These are phyloP conservation scores for Lepidocolaptes lacrymiger DNA, from an alignment of 2,797 vertebrate species.

Conservation along the genomic window DNA sequence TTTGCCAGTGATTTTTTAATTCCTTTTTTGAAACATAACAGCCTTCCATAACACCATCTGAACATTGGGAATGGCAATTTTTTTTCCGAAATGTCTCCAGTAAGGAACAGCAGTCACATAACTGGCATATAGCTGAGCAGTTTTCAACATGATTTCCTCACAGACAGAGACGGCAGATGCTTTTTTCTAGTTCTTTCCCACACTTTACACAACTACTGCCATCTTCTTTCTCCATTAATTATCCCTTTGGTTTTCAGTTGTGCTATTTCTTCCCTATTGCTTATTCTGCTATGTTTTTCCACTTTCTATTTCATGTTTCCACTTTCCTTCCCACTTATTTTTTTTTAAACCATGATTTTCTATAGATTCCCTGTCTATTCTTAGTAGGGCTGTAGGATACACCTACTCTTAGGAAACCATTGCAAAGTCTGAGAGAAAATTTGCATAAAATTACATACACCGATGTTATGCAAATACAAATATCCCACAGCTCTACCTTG, in stretches of 20 bases:
- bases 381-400: neutral
- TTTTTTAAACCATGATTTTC: neutral
- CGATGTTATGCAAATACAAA: neutral
- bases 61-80: neutral
- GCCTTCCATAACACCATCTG: neutral
- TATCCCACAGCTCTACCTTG: neutral
- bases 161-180: neutral
- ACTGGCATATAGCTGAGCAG: neutral
- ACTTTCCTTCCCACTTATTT: neutral
- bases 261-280: neutral
- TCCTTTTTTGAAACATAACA: neutral
- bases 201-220: neutral
- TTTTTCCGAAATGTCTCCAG: neutral
- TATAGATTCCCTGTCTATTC: neutral
- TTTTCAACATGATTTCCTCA: neutral
- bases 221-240: neutral
- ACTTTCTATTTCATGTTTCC: neutral
- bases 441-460: neutral
- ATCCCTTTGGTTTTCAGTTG: neutral
- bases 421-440: neutral
- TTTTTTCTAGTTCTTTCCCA: neutral
- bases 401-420: neutral
- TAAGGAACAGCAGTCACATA: neutral
- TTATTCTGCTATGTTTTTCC: neutral
- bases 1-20: neutral